These are phyloP conservation scores for Neuroterus valhalla DNA, from an alignment of 1,140 invertebrate species.

Conservation along the genomic window DNA sequence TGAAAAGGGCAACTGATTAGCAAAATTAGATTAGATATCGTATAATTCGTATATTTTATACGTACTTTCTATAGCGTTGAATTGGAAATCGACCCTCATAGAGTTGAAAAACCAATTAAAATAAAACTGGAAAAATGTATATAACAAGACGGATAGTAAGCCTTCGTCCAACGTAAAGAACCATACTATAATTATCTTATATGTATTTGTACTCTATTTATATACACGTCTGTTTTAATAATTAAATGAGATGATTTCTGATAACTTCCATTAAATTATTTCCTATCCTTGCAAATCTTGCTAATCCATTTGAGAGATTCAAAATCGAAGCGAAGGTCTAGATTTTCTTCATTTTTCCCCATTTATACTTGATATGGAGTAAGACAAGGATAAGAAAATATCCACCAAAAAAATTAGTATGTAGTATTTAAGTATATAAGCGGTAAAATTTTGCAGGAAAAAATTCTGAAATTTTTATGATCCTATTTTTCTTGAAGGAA, in stretches of 20 bases:
- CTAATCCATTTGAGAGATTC: slow-evolving; percentile 4
- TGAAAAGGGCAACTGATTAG: slow-evolving; percentile 1
- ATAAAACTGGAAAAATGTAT: slow-evolving; percentile 65
- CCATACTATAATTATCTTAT: slow-evolving; percentile 65
- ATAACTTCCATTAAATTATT: background rate
- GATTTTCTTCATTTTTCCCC: too few species aligned
- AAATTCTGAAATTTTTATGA: too few species aligned
- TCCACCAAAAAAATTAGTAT: too few species aligned
- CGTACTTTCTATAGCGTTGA: slow-evolving; percentile 13
- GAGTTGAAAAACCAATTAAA: slow-evolving; percentile 37
- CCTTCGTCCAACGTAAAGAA: slow-evolving; percentile 57
- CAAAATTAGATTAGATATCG: slow-evolving; percentile 19
- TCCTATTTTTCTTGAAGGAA: too few species aligned
- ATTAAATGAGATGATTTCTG: slow-evolving; percentile 67
- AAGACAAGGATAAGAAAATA: too few species aligned
- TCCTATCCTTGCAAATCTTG: background rate
- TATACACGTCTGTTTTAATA: slow-evolving; percentile 72
- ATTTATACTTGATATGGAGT: too few species aligned
- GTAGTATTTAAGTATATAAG: too few species aligned
- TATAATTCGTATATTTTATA: slow-evolving; percentile 9
- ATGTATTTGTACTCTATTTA: slow-evolving; percentile 74
- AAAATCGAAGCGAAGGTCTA: slow-evolving; percentile 25
- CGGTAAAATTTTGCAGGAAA: too few species aligned
- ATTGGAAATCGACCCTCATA: slow-evolving; percentile 41
- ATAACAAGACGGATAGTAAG: slow-evolving; percentile 61